Evolutionary conservation across 2,888 invertebrate genomes (phyloP).

Genomic region (Mimas tiliae): DNA sequence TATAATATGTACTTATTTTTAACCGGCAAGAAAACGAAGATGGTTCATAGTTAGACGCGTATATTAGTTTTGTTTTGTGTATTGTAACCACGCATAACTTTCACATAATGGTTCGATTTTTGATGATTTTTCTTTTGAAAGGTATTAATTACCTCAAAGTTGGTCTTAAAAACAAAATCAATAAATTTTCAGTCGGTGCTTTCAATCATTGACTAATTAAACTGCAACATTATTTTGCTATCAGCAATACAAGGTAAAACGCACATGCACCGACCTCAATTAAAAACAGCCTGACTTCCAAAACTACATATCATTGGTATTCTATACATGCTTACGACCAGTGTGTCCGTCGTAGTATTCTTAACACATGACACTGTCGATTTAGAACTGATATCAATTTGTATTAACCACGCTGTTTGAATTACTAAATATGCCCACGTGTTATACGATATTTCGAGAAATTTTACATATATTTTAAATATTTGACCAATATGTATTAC

Average conservation of each 20-base stretch:
- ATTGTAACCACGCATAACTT: no score
- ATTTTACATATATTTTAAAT: neutral
- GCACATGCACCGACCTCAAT: constrained; percentile 45
- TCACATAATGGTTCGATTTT: no score
- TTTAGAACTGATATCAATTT: constrained; percentile 81
- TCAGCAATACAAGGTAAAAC: constrained; percentile 39
- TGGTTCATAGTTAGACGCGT: no score
- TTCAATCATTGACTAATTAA: neutral
- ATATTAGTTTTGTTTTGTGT: no score
- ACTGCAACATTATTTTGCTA: neutral
- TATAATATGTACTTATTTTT: no score
- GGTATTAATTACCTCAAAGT: no score
- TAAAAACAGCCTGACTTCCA: constrained; percentile 45
- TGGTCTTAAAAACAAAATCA: no score
- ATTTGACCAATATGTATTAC: neutral
- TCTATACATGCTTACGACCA: constrained; percentile 51
- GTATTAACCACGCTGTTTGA: constrained; percentile 62
- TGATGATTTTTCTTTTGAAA: no score
- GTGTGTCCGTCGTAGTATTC: constrained; percentile 70
- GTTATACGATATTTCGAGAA: constrained; percentile 24
- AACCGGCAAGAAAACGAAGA: no score
- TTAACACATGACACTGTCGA: constrained; percentile 59
- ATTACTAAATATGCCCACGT: constrained; percentile 52
- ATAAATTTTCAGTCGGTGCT: no score
- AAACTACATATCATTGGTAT: constrained; percentile 64